phyloP scores from a whole-genome alignment of 1,140 invertebrate species.

The Lysiphlebus fabarum region DNA sequence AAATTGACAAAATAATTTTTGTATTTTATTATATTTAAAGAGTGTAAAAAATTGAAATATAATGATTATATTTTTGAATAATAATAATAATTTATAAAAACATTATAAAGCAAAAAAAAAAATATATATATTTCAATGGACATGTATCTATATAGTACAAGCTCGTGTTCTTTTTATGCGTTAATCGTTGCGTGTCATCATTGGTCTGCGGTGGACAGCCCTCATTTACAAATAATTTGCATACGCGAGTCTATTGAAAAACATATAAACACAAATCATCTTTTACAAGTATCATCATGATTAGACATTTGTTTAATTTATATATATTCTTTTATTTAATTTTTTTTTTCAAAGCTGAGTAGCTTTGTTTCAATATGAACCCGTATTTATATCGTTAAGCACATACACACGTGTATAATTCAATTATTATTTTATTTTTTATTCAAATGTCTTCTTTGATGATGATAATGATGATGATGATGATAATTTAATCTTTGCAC shows the following conservation, averaged over 20 bases:
- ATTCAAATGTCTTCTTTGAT: too few relatives aligned
- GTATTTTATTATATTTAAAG: neutral
- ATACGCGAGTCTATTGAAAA: conserved; percentile 26
- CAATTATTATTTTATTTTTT: too few relatives aligned
- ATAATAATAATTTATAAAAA: too few relatives aligned
- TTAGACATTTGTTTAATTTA: too few relatives aligned
- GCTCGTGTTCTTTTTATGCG: conserved; percentile 39
- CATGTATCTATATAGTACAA: neutral
- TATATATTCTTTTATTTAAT: conserved; percentile 10
- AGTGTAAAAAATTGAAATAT: neutral
- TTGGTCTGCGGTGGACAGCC: conserved; percentile 51
- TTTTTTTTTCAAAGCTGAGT: too few relatives aligned
- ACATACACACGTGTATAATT: too few relatives aligned
- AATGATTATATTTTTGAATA: neutral
- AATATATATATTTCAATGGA: neutral
- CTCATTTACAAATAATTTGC: conserved; percentile 34
- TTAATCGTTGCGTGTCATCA: conserved; percentile 49
- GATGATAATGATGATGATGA: too few relatives aligned
- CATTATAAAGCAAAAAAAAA: neutral
- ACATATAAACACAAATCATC: conserved; percentile 1
- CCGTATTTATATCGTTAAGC: conserved; percentile 30
- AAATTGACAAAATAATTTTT: too few relatives aligned
- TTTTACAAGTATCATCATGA: too few relatives aligned
- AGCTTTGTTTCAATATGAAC: conserved; percentile 52
- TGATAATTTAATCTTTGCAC: neutral